A percentile compares a stretch with the other conserved stretches of the same genome.
Evolutionary conservation across 2,113 vertebrate genomes (phyloP).

Genomic region (Onychorhynchus coronatus): DNA sequence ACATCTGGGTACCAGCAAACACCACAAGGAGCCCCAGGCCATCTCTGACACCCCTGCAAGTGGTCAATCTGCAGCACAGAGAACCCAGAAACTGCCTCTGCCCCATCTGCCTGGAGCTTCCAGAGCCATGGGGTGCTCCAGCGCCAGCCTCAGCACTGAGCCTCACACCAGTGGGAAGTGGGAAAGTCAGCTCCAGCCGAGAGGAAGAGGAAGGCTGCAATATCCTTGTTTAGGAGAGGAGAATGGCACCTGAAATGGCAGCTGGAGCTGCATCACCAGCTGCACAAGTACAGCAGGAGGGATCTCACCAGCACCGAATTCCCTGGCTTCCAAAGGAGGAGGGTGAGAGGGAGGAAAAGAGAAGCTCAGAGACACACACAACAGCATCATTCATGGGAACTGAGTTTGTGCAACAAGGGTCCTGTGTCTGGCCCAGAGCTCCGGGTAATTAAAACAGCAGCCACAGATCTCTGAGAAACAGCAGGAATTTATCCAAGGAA

Average conservation of each 20-base stretch:
- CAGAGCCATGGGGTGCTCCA: neutral
- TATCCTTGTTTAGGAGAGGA: neutral
- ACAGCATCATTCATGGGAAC: slow-evolving; percentile 63
- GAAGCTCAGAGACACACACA: slow-evolving; percentile 33
- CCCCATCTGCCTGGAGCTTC: neutral
- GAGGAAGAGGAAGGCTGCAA: neutral
- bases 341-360: neutral
- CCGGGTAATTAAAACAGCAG: slow-evolving; percentile 33
- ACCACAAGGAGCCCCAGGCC: neutral
- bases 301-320: neutral
- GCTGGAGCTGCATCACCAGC: neutral
- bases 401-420: slow-evolving; percentile 39
- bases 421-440: slow-evolving; percentile 56
- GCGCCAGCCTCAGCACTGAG: fast-evolving
- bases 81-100: neutral
- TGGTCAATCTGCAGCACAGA: neutral
- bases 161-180: fast-evolving
- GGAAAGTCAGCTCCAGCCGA: neutral
- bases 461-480: slow-evolving; percentile 25
- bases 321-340: neutral
- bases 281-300: neutral
- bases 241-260: neutral
- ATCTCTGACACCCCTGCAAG: neutral
- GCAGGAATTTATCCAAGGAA: slow-evolving; percentile 58
- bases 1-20: neutral